These are phyloP conservation scores for Siniperca undulata DNA, from an alignment of 2,797 vertebrate genomes.

Conservation along the genomic window DNA sequence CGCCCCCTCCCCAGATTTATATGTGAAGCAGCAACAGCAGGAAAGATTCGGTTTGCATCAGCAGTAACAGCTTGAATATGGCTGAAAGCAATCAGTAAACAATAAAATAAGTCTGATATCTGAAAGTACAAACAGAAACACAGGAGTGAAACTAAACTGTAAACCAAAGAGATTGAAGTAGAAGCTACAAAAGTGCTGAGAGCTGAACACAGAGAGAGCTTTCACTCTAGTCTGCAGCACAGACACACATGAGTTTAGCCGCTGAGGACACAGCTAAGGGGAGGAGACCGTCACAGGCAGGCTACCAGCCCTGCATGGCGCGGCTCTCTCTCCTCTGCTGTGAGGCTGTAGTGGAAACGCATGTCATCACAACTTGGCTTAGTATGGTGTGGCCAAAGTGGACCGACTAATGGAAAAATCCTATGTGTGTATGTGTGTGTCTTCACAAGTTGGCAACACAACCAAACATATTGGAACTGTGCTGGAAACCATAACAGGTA, in stretches of 20 bases:
- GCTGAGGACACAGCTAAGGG: not conserved
- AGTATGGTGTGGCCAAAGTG: not conserved
- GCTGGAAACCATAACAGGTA: conserved; percentile 29
- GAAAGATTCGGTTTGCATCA: too few species aligned
- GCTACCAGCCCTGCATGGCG: not conserved
- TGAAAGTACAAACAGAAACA: not conserved
- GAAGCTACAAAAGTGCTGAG: too few species aligned
- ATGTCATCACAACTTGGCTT: conserved; percentile 1
- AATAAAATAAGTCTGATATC: not conserved
- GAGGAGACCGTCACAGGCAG: not conserved
- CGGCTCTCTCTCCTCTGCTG: too few species aligned
- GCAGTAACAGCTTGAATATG: not conserved
- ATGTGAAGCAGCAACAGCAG: not conserved
- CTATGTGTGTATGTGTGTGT: not conserved
- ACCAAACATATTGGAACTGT: not conserved
- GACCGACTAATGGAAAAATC: not conserved
- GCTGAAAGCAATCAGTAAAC: not conserved
- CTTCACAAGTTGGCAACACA: not conserved
- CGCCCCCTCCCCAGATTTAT: too few species aligned
- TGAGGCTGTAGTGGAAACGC: not conserved
- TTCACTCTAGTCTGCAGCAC: not conserved
- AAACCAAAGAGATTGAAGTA: not conserved
- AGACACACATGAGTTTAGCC: not conserved
- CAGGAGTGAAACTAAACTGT: not conserved
- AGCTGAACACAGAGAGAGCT: too few species aligned